phyloP scores from a whole-genome alignment of 2,113 vertebrate species.

The Poeciliopsis occidentalis region DNA sequence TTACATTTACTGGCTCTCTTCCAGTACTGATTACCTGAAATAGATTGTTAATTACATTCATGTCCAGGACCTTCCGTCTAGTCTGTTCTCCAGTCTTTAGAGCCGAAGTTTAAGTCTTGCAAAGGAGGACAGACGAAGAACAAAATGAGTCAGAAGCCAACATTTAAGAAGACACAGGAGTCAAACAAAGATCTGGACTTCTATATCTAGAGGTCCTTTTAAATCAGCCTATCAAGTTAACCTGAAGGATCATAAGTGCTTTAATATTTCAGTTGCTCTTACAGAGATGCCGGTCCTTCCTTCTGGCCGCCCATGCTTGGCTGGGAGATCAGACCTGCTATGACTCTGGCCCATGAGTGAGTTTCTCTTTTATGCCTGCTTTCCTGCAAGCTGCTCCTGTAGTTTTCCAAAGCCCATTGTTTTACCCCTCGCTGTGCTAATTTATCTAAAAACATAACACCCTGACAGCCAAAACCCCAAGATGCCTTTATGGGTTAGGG shows the following conservation, averaged over 20 bases:
- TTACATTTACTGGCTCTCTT: neutral
- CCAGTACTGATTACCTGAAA: neutral
- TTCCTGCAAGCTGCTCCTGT: conserved; percentile 77
- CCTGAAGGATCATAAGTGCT: conserved; percentile 55
- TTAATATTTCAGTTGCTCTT: conserved; percentile 63
- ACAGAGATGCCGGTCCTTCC: conserved; percentile 38
- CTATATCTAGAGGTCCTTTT: conserved; percentile 4
- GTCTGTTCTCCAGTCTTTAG: neutral
- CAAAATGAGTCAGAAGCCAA: neutral
- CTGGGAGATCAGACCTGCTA: conserved; percentile 74
- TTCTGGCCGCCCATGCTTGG: conserved; percentile 53
- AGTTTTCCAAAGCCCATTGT: conserved; percentile 66
- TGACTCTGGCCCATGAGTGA: conserved; percentile 52
- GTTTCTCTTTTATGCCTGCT: conserved; percentile 65
- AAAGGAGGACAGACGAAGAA: conserved; percentile 18
- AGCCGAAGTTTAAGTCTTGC: conserved; percentile 3
- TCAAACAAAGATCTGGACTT: conserved; percentile 5
- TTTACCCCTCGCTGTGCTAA: conserved; percentile 72
- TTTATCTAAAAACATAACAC: conserved; percentile 77
- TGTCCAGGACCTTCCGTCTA: neutral
- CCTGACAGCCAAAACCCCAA: conserved; percentile 75
- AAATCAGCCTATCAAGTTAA: conserved; percentile 42
- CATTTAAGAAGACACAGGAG: conserved; percentile 26
- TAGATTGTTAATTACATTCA: neutral
- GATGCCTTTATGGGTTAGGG: conserved; percentile 64